Evolutionary conservation across 1,140 invertebrate species (phyloP).

Genomic region (Laodelphax striatellus): DNA sequence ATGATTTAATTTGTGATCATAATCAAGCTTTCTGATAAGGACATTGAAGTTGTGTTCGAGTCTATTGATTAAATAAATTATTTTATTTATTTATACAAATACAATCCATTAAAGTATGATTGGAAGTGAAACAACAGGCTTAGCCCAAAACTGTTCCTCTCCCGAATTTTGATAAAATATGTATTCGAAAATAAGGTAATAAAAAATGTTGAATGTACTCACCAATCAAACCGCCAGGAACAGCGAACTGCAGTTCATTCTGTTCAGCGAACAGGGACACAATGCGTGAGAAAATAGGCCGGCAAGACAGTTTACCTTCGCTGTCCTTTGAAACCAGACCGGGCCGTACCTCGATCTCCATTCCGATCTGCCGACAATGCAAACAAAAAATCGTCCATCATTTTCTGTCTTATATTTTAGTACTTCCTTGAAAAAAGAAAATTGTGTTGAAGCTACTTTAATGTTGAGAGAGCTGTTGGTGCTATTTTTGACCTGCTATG

Average conservation of each 20-base stretch:
- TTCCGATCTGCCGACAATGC: conserved; percentile 48
- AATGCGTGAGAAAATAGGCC: conserved; percentile 92
- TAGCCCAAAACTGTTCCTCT: no score
- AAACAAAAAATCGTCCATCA: background rate
- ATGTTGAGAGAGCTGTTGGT: background rate
- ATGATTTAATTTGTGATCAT: no score
- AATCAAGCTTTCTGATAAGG: no score
- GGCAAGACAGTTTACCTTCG: conserved; percentile 90
- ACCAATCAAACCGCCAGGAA: conserved; percentile 95
- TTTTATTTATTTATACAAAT: no score
- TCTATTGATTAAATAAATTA: no score
- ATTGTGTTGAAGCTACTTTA: background rate
- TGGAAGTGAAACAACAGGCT: no score
- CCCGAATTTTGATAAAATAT: no score
- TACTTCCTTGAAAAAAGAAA: conserved; percentile 2
- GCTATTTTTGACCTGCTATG: background rate
- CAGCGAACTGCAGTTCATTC: conserved; percentile 97
- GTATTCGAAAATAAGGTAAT: no score
- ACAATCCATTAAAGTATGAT: no score
- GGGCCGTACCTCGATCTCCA: conserved; percentile 86
- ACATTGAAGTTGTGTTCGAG: no score
- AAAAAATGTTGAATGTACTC: no score
- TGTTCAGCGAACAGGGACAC: conserved; percentile 98
- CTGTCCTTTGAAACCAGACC: conserved; percentile 93
- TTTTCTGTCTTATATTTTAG: background rate